phyloP scores from a whole-genome alignment of 2,113 vertebrate species.

The Tupaia chinensis region DNA sequence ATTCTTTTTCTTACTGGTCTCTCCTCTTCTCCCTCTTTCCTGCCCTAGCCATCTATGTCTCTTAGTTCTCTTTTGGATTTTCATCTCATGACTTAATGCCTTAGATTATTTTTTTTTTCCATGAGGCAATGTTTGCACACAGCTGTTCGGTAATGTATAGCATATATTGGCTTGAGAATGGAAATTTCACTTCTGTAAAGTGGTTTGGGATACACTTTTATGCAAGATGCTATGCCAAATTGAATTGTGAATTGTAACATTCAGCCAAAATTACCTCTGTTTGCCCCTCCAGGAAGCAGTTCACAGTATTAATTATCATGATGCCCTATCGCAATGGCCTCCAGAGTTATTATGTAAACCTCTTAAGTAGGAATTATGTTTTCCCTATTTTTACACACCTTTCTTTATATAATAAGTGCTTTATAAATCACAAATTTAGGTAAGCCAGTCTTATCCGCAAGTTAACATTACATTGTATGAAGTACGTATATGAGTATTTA shows the following conservation, averaged over 20 bases:
- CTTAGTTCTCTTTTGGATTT: slow-evolving; percentile 65
- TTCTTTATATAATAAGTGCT: slow-evolving; percentile 59
- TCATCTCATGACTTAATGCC: slow-evolving; percentile 77
- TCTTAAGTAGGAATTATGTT: slow-evolving; percentile 47
- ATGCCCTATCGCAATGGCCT: slow-evolving; percentile 52
- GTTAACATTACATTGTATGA: slow-evolving; percentile 62
- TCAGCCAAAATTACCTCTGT: slow-evolving; percentile 66
- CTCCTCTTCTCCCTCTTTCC: background rate
- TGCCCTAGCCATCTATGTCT: background rate
- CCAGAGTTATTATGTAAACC: slow-evolving; percentile 62
- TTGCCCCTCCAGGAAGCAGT: slow-evolving; percentile 63
- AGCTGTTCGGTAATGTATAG: slow-evolving; percentile 82
- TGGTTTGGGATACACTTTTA: slow-evolving; percentile 81
- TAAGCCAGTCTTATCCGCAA: slow-evolving; percentile 34
- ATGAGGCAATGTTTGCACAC: slow-evolving; percentile 78
- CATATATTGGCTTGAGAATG: slow-evolving; percentile 77
- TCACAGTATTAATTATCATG: slow-evolving; percentile 62
- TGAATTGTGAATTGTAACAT: slow-evolving; percentile 59
- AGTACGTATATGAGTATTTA: slow-evolving; percentile 55
- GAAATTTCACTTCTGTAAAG: slow-evolving; percentile 80
- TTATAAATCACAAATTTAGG: slow-evolving; percentile 60
- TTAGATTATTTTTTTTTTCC: slow-evolving; percentile 60
- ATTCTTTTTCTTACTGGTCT: background rate
- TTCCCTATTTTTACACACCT: slow-evolving; percentile 52
- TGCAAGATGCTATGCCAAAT: slow-evolving; percentile 74